phyloP scores from a whole-genome alignment of 1,140 invertebrate genomes.

The Cyclina sinensis region DNA sequence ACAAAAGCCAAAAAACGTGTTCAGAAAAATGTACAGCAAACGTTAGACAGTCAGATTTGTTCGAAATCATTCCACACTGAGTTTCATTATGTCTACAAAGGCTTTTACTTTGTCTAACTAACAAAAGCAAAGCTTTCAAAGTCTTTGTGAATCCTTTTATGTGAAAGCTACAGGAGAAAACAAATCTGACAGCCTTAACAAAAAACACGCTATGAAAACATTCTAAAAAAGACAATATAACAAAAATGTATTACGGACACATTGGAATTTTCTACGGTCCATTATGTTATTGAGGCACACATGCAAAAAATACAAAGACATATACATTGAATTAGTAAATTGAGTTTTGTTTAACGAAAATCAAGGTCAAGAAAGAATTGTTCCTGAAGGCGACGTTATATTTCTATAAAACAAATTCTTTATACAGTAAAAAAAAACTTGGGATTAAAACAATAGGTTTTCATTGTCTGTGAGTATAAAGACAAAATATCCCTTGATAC shows the following conservation, averaged over 20 bases:
- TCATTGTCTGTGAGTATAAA: no score
- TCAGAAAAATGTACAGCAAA: conserved; percentile 50
- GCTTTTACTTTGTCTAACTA: no score
- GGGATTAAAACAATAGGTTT: no score
- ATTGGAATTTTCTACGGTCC: conserved; percentile 28
- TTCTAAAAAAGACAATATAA: conserved; percentile 44
- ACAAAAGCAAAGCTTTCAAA: no score
- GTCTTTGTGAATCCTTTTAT: no score
- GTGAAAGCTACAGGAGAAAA: no score
- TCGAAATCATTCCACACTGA: no score
- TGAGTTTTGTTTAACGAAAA: conserved; percentile 19
- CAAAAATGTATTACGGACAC: conserved; percentile 38
- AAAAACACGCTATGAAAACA: conserved; percentile 44
- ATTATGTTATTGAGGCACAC: conserved; percentile 40
- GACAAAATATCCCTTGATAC: no score
- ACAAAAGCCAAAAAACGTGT: conserved; percentile 61
- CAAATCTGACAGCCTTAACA: conserved; percentile 23
- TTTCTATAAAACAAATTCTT: no score
- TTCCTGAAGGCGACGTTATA: neutral
- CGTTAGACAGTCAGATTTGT: conserved; percentile 1
- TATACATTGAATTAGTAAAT: conserved; percentile 29
- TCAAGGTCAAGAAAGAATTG: conserved; percentile 27
- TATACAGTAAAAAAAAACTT: no score
- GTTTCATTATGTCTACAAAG: no score
- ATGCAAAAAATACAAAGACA: conserved; percentile 47